Percentiles rank a stretch among this genome's conserved stretches.
Evolutionary conservation across 2,113 vertebrate species (phyloP).

Genomic region (Micromys minutus): DNA sequence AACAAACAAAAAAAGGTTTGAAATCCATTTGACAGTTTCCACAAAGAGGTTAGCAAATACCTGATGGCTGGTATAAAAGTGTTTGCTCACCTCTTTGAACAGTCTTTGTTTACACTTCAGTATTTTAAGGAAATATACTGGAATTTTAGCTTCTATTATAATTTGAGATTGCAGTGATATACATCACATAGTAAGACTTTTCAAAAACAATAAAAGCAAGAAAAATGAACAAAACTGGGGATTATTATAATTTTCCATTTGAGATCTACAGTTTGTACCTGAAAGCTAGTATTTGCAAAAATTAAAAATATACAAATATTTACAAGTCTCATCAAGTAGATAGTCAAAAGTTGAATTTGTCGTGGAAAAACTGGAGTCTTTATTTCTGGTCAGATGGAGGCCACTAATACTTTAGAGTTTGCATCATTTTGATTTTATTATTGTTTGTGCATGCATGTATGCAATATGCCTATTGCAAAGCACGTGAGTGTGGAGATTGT

Average conservation of each 20-base stretch:
- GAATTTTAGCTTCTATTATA: background rate
- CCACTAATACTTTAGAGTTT: background rate
- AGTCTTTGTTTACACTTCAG: background rate
- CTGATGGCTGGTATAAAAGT: no score
- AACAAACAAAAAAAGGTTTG: background rate
- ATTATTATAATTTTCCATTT: background rate
- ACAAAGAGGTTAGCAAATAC: no score
- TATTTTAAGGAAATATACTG: background rate
- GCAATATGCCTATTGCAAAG: background rate
- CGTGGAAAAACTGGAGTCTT: background rate
- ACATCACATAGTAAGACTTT: background rate
- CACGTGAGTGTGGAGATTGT: background rate
- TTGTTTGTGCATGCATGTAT: background rate
- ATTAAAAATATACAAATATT: background rate
- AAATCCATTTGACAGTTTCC: no score
- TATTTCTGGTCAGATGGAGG: background rate
- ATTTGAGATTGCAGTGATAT: background rate
- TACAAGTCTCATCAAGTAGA: slow-evolving; percentile 13
- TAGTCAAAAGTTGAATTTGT: background rate
- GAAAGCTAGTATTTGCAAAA: slow-evolving; percentile 3
- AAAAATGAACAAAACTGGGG: background rate
- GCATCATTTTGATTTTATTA: background rate
- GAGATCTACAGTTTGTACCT: background rate
- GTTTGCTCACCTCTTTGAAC: background rate
- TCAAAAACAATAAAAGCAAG: background rate